phyloP scores from a whole-genome alignment of 2,888 invertebrate genomes.

The Thecophora atra region DNA sequence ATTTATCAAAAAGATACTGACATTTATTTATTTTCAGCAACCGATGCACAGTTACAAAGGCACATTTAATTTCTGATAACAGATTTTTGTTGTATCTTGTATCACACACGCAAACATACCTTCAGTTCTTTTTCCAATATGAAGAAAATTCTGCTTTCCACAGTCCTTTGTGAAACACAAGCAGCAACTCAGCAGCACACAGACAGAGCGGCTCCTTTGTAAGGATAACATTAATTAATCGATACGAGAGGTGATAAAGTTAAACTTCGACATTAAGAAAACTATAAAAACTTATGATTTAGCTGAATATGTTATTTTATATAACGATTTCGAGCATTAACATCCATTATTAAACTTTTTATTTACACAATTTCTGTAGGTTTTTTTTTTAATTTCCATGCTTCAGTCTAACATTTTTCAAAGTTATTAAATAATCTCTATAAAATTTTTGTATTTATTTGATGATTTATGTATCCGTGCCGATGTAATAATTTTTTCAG shows the following conservation, averaged over 20 bases:
- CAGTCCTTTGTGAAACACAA: constrained; percentile 16
- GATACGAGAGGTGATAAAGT: constrained; percentile 28
- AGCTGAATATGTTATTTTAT: no score
- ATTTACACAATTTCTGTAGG: background rate
- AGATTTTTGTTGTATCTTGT: no score
- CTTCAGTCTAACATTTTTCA: background rate
- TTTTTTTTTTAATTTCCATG: background rate
- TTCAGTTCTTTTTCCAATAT: no score
- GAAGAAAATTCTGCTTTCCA: constrained; percentile 13
- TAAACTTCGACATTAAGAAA: constrained; percentile 1
- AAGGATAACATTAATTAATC: constrained; percentile 27
- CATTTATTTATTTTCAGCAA: no score
- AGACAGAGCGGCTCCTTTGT: constrained; percentile 14
- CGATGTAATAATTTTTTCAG: background rate
- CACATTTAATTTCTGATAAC: no score
- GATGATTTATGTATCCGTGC: background rate
- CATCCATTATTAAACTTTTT: background rate
- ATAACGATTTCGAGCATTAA: background rate
- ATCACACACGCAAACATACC: no score
- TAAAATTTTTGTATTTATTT: background rate
- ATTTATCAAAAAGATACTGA: no score
- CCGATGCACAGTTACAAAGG: no score
- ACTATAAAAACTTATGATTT: background rate
- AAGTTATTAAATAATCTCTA: background rate
- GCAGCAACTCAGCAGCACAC: constrained; percentile 15